Evolutionary conservation across 2,888 invertebrate species (phyloP), one percentile per base, ranked within the genome.

Genomic region (Morinoia aosen): DNA sequence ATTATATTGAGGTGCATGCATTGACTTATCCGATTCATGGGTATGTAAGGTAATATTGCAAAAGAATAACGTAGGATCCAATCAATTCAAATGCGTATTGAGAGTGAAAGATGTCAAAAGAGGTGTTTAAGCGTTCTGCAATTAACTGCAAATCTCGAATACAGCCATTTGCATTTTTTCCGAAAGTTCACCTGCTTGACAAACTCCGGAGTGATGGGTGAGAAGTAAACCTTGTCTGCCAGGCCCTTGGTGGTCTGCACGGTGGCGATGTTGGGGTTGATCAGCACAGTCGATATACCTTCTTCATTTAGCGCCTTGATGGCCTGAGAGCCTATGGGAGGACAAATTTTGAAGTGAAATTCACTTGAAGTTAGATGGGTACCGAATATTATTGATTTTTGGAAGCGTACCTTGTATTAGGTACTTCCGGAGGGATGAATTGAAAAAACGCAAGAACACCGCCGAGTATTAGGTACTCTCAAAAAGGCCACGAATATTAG

Each of bases 261-360:
- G 0, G 99, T 99, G 2, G 99, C 99, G 97, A 99, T 99, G 97
- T 99, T 99, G 0, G 99, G 99, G 97, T 99, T 99, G 96, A 99
- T 99, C 4, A 99, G 97, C 12, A 99, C 98, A 0, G 99, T 99
- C 97, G 99, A 98, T 95, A 99, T 98, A 96, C 98, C 98, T 97
- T 99, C 99, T 97, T 99, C 99, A 97, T 98, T 98, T 97, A 99
- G 97, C 0, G 99, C 99, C 98, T 99, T 99, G 94, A 99, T 99
- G 3, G 98, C 98, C 97, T 98, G 97, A n/a, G 97, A 97, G 64
- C 96, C 96, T 96, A 91, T 11, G 1, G 57, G 14, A 40, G 14
- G 10, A 57, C 8, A 58, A 16, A 64, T 3, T 56, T 25, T 58
- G 48, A 56, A 1, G 19, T 76, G 76, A 76, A 95, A 33, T n/a